phyloP scores from a whole-genome alignment of 2,113 vertebrate genomes.

The Sceloporus tristichus region DNA sequence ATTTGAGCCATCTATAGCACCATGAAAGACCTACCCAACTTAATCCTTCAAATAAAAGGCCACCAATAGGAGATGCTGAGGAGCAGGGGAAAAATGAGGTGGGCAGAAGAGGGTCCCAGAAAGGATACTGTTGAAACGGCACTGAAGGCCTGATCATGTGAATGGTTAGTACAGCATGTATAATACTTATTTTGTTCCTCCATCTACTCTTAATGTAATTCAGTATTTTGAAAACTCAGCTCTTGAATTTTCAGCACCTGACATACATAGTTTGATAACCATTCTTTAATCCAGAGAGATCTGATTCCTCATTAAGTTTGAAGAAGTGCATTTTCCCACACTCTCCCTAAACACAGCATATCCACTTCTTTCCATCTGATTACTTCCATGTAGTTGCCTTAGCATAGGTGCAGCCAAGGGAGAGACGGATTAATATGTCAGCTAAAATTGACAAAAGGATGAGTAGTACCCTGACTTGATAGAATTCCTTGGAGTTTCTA shows the following conservation, averaged over 20 bases:
- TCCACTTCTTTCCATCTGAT: constrained; percentile 58
- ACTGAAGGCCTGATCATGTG: background rate
- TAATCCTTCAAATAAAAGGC: background rate
- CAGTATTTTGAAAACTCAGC: background rate
- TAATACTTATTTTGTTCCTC: too few species aligned
- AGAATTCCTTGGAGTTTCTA: constrained; percentile 66
- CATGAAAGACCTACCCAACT: background rate
- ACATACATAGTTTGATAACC: background rate
- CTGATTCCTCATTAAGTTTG: constrained; percentile 21
- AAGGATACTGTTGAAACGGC: background rate
- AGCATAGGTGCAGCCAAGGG: constrained; percentile 59
- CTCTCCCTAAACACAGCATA: constrained; percentile 32
- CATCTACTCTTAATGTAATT: background rate
- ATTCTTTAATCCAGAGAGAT: constrained; percentile 47
- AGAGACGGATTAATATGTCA: constrained; percentile 79
- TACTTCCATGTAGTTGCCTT: constrained; percentile 61
- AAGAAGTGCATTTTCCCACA: constrained; percentile 64
- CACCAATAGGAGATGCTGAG: background rate
- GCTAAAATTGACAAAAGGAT: constrained; percentile 72
- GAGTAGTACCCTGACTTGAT: constrained; percentile 61
- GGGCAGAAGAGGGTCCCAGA: background rate
- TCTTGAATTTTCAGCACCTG: constrained; percentile 9
- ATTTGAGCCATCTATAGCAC: too few species aligned
- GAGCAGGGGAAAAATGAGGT: background rate
- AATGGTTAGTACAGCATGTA: background rate